These are phyloP conservation scores for Xylocampa areola DNA, from an alignment of 2,888 invertebrate genomes.

Conservation along the genomic window DNA sequence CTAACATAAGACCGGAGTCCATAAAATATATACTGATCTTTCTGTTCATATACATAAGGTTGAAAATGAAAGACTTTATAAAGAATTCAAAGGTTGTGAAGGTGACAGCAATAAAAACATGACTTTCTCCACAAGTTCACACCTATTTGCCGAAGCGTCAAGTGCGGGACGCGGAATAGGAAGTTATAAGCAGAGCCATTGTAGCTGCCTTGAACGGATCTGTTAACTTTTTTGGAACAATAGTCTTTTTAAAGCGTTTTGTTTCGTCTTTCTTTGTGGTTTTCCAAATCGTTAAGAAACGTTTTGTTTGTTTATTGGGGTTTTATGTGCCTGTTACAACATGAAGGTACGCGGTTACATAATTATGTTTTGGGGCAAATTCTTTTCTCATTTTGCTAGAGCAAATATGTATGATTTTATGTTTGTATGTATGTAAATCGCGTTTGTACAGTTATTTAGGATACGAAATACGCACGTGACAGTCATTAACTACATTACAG, in stretches of 20 bases:
- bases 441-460: constrained; percentile 2
- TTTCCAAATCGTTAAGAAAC: constrained; percentile 4
- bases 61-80: constrained; percentile 10
- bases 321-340: neutral
- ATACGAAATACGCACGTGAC: neutral
- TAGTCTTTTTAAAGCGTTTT: constrained; percentile 11
- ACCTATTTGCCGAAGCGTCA: constrained; percentile 70
- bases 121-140: constrained; percentile 77
- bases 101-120: constrained; percentile 56
- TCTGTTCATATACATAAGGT: constrained; percentile 24
- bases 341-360: neutral
- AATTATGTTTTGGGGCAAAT: constrained; percentile 1
- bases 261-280: constrained; percentile 9
- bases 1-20: constrained; percentile 32
- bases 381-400: neutral
- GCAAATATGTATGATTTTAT: constrained; percentile 2
- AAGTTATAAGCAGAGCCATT: constrained; percentile 55
- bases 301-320: neutral
- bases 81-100: constrained; percentile 25
- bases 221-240: constrained; percentile 27
- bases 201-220: constrained; percentile 45
- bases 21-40: constrained; percentile 28
- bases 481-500: neutral
- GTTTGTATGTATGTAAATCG: constrained; percentile 28
- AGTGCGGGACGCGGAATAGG: constrained; percentile 64